Evolutionary conservation across 2,797 vertebrate genomes (phyloP), one percentile per base, ranked within the genome.

Genomic region (Apogon talboti): DNA sequence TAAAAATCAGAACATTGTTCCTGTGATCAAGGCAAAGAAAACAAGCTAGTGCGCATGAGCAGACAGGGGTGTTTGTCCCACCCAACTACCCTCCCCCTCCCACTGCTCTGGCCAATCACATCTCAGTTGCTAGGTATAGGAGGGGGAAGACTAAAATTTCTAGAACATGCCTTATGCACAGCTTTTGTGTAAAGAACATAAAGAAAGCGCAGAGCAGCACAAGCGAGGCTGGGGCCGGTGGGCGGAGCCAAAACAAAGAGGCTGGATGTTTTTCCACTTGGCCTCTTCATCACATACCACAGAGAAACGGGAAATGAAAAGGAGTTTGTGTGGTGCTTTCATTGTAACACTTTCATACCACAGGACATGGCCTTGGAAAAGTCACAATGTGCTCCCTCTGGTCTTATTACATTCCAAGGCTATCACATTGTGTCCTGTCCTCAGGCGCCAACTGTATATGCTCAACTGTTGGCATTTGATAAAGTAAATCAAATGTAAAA

Each of bases 81-180:
- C 89, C 87, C 82, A 48, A 11, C 42, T 21, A 21, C 64, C 76
- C 83, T 71, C 79, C 82, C 68, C 88, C 89, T 80, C 82, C 89
- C 73, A 69, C 82, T 6, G 7, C 28, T 53, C 43, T 33, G 76
- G 60, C 94, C 93, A 94, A 94, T 94, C 89, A 84, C 53, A 76
- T 71, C 51, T 11, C 91, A 93, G 94, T 95, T 95, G 91, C 94
- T 92, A 92, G 82, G 93, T 82, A 66, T 73, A 64, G 74, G 81
- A 45, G 74, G 60, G 63, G 62, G 65, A 19, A 55, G 74, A 54
- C 41, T 46, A 68, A 66, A 50, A 53, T 73, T 83, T 87, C 87
- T 60, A 87, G 90, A 91, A 91, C 81, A 79, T 57, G 65, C 79
- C 76, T 70, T 63, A 75, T 84, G 67, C 71, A 82, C 53, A 71